Conservation (phyloP, 2,113 vertebrate species). For the Paracanthobrama guichenoti region DNA sequence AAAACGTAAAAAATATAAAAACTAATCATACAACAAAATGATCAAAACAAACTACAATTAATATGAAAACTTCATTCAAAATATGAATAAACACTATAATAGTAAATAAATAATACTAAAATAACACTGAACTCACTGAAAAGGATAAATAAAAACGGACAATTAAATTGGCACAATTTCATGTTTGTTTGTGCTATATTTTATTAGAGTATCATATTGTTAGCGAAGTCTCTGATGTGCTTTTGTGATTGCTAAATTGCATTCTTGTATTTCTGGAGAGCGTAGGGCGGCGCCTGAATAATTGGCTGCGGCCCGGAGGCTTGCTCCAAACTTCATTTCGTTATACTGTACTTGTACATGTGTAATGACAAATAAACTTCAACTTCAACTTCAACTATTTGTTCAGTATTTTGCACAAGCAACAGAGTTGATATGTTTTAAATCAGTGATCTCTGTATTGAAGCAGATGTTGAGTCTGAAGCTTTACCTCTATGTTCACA, state of each 20-base stretch:
- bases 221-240: too few species aligned
- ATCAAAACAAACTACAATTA: not conserved
- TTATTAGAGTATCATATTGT: not conserved
- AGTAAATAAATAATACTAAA: not conserved
- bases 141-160: not conserved
- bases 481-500: too few species aligned
- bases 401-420: too few species aligned
- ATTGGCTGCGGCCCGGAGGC: too few species aligned
- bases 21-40: not conserved
- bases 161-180: not conserved
- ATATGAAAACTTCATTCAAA: not conserved
- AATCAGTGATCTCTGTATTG: not conserved
- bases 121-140: not conserved
- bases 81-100: not conserved
- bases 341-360: too few species aligned
- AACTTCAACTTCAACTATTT: too few species aligned
- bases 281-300: too few species aligned
- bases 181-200: not conserved
- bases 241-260: too few species aligned
- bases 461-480: not conserved
- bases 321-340: too few species aligned
- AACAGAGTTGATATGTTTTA: not conserved
- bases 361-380: too few species aligned
- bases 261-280: too few species aligned
- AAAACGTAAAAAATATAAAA: not conserved